Base-by-base conservation (phyloP, 1,140 invertebrate genomes). In the Colletes gigas region DNA sequence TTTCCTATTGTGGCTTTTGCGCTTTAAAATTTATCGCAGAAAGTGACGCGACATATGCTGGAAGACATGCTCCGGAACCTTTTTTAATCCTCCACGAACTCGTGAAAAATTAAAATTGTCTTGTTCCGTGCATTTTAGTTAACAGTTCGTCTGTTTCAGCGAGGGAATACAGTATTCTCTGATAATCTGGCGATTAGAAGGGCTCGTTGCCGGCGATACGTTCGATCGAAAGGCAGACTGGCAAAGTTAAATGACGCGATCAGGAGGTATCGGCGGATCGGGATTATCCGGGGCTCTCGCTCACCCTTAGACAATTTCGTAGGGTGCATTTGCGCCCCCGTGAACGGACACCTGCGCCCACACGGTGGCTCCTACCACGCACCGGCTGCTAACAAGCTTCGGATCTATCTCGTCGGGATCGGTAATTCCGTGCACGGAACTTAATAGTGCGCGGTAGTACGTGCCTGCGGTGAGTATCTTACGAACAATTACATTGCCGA, bases 341-440 rank as follows among this genome's bases (percentile, higher is more conserved):
- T 15, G 59, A 72, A 44, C 50, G 59, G 39, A 63, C 76, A 78
- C 76, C 57, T 72, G 76, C 5, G 68, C 57, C 47, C 47, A 1
- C 12, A 59, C 17, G 12, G 9, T 39, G 14, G 9, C 55, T 21
- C 21, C n/a, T 17, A 17, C 17, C 50, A 12, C 17, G 74, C 63
- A 67, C 19, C n/a, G 39, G 5, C 41, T 41, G 47, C 39, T 63
- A 72, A 72, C 59, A 14, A 44, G 14, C 19, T 72, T 62, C 19
- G 62, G 57, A 78, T 78, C 50, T 57, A 71, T 71, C 50, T 44
- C 30, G 15, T 78, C 6, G n/a, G n/a, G 30, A 55, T 70, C 68
- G 68, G 17, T 57, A 57, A 47, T 67, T 67, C 65, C 65, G 65
- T 44, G 17, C 50, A 44, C 63, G 54, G 19, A 59, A 69, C 66